Evolutionary conservation across 53 echinoderm and acorn worm species (phyloP), one percentile per base, ranked within the genome.

Genomic region (Holothuria scabra): DNA sequence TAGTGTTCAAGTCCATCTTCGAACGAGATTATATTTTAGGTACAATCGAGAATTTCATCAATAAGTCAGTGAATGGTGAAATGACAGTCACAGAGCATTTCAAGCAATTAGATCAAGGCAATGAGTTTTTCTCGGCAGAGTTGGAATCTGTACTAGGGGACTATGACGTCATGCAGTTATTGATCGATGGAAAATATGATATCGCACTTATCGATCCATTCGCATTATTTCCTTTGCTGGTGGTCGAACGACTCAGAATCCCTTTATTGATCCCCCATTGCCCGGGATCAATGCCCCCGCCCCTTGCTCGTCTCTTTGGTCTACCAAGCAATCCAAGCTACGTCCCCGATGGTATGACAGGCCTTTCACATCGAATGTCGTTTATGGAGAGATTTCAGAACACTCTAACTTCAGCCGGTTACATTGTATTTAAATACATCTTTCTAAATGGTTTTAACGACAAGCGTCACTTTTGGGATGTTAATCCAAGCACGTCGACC

Each of bases 261-360:
- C 80, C 80, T 29, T 59, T 60, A 59, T 16, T 48, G 24, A 64
- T 64, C 10, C 80, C 61, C 32, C 8, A n/a, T 7, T 33, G 30
- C 12, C 21, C 60, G 30, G 80, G 80, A 57, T 8, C 31, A 9
- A 61, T 80, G 80, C 80, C 80, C 25, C 60, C 80, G 19, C 20
- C 60, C 5, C 62, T 80, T 2, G 80, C 80, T 10, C 33, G 80
- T 10, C 60, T 80, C 10, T 44, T 80, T 6, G 60, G 60, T 22
- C 44, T 80, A 60, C 80, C 80, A 11, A 61, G 80, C 44, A 80
- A 80, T 44, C 80, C 80, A 18, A 80, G 80, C 58, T 80, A 80
- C 62, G 80, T 80, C 23, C 80, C 80, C 1, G 80, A 80, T 28
- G 80, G 80, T 8, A 59, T 80, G 80, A 80, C 80, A 20, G 80